phyloP scores from a whole-genome alignment of 2,888 invertebrate genomes.

The Synanthedon tipuliformis region DNA sequence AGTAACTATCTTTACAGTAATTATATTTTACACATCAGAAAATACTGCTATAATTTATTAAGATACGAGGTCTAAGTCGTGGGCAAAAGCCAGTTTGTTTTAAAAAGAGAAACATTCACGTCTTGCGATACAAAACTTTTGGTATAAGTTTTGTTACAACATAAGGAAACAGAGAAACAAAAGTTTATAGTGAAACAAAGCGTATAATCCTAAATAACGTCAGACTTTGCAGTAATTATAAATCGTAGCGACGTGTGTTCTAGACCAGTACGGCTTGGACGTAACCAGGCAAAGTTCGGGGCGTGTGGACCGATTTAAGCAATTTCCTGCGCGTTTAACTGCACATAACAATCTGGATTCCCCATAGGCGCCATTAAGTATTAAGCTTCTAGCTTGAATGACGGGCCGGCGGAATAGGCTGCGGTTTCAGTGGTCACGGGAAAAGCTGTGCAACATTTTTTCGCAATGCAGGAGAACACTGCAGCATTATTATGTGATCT shows the following conservation, averaged over 20 bases:
- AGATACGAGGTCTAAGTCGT: too few relatives aligned
- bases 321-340: not conserved
- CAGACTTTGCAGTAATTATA: not conserved
- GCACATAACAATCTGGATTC: conserved; percentile 8
- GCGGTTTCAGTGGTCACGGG: not conserved
- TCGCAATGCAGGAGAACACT: not conserved
- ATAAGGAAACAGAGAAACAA: too few relatives aligned
- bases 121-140: too few relatives aligned
- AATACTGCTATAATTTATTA: too few relatives aligned
- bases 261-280: not conserved
- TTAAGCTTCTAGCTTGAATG: conserved; percentile 17
- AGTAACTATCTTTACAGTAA: too few relatives aligned
- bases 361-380: conserved; percentile 21
- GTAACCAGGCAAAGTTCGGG: not conserved
- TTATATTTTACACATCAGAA: too few relatives aligned
- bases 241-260: not conserved
- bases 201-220: not conserved
- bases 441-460: not conserved
- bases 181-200: not conserved
- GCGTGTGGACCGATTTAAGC: not conserved
- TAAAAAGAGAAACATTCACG: too few relatives aligned
- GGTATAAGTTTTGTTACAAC: too few relatives aligned
- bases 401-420: conserved; percentile 17
- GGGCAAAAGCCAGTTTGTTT: too few relatives aligned
- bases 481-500: conserved; percentile 3